Conservation (phyloP, 2,113 vertebrate genomes). For the Lepisosteus osseus region DNA sequence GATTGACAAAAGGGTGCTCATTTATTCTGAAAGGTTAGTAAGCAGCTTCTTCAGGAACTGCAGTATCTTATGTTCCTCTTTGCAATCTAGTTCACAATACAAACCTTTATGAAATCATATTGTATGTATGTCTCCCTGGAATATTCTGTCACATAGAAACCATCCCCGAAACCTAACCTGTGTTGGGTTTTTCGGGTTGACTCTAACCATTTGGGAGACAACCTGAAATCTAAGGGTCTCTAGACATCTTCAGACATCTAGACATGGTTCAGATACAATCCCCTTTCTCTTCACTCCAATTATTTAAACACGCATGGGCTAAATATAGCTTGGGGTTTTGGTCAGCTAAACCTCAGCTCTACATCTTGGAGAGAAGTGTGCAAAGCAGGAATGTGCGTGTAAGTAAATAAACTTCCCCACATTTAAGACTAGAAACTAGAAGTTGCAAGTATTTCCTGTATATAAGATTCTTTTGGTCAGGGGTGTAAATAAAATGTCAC, state of each 20-base stretch:
- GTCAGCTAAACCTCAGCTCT: constrained; percentile 59
- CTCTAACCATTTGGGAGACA: neutral
- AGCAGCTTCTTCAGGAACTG: no score
- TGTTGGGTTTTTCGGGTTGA: neutral
- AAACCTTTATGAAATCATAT: no score
- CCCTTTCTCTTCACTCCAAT: neutral
- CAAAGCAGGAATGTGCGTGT: constrained; percentile 90
- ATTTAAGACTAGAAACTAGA: constrained; percentile 78
- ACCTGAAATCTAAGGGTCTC: no score
- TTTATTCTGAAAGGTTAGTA: no score
- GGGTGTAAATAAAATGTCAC: constrained; percentile 66
- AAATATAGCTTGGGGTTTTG: constrained; percentile 78
- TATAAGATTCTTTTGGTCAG: constrained; percentile 61
- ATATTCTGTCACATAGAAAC: no score
- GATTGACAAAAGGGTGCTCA: no score
- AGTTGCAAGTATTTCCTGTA: constrained; percentile 71
- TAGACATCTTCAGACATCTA: no score
- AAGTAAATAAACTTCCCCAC: constrained; percentile 95
- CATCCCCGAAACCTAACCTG: neutral
- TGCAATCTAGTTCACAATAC: no score
- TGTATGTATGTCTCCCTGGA: no score
- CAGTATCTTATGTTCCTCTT: no score
- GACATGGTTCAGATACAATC: neutral
- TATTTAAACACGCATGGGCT: constrained; percentile 49
- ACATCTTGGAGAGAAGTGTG: constrained; percentile 73